A percentile compares a stretch with the other conserved stretches of the same genome.
Conservation (phyloP, 2,797 vertebrate genomes). For the Cephalopachus bancanus region DNA sequence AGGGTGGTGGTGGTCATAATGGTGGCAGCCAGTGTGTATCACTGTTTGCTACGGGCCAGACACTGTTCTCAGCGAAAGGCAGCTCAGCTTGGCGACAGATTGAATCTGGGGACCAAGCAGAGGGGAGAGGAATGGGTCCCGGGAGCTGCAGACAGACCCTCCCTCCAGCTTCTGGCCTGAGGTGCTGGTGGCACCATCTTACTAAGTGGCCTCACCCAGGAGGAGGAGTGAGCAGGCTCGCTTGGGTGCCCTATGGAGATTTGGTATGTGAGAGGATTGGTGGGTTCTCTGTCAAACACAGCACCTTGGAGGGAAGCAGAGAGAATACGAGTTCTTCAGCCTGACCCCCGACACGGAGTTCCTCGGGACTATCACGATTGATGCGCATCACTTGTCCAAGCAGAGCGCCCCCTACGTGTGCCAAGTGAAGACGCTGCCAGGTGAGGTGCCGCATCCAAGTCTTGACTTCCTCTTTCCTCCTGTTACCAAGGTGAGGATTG, state of each 20-base stretch:
- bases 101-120: background rate
- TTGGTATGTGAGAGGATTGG: background rate
- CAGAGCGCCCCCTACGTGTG: constrained; percentile 82
- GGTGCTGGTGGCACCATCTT: background rate
- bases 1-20: too few relatives aligned
- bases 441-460: constrained; percentile 79
- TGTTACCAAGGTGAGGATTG: background rate
- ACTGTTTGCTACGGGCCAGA: background rate
- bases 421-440: constrained; percentile 85
- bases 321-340: constrained; percentile 86
- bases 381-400: constrained; percentile 66
- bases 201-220: background rate
- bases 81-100: background rate
- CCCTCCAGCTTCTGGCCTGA: background rate
- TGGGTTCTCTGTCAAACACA: constrained; percentile 57
- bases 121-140: background rate
- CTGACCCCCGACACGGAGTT: constrained; percentile 88
- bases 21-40: background rate
- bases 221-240: background rate
- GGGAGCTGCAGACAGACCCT: background rate
- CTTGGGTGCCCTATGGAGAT: background rate
- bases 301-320: constrained; percentile 80
- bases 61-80: background rate
- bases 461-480: background rate
- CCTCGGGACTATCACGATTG: constrained; percentile 76